Conservation (phyloP, 2,888 invertebrate genomes). For the Chymomyza amoena region DNA sequence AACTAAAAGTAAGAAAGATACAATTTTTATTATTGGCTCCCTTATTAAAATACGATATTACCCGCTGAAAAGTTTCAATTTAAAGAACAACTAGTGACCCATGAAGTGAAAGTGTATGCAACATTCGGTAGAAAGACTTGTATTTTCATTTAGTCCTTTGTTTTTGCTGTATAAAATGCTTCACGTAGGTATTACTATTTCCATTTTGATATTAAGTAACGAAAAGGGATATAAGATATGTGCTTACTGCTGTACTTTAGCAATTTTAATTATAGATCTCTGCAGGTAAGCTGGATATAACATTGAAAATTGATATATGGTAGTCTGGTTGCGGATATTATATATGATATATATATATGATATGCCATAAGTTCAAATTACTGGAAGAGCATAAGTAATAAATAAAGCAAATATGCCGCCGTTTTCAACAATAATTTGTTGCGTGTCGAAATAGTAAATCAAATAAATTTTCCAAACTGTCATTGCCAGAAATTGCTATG, state of each 20-base stretch:
- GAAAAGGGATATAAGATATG: background rate
- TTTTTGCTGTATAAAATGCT: background rate
- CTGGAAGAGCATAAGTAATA: too few relatives aligned
- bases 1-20: too few relatives aligned
- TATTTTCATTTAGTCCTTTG: background rate
- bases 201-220: background rate
- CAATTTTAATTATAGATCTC: background rate
- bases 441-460: slow-evolving; percentile 6
- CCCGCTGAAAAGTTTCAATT: too few relatives aligned
- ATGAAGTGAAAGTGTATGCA: background rate
- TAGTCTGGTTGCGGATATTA: too few relatives aligned
- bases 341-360: too few relatives aligned
- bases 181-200: background rate
- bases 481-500: background rate
- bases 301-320: too few relatives aligned
- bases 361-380: background rate
- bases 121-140: background rate
- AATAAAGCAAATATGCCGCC: background rate
- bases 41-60: too few relatives aligned
- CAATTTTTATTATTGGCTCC: too few relatives aligned
- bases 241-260: background rate
- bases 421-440: background rate
- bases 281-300: background rate
- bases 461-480: slow-evolving; percentile 4
- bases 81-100: too few relatives aligned